These are phyloP conservation scores for Periphyllus acericola DNA, from an alignment of 2,888 invertebrate species.

Conservation along the genomic window DNA sequence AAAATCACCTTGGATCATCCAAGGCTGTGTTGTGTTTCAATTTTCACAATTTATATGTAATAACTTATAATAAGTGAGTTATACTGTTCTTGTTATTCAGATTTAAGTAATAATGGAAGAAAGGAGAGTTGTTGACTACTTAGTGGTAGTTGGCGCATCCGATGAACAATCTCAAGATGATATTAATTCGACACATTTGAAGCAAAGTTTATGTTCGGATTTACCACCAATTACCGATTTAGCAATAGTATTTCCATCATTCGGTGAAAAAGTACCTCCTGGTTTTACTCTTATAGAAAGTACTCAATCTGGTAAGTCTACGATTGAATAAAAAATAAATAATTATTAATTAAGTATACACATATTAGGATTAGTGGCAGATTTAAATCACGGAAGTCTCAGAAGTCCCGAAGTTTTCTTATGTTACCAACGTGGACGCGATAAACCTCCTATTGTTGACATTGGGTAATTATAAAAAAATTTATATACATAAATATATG, in stretches of 20 bases:
- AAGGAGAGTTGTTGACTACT: slow-evolving; percentile 93
- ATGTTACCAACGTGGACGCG: slow-evolving; percentile 90
- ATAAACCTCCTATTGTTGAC: slow-evolving; percentile 96
- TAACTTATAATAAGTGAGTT: not conserved
- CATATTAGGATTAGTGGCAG: slow-evolving; percentile 79
- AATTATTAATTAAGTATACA: not conserved
- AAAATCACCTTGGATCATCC: slow-evolving; percentile 55
- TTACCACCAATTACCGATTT: slow-evolving; percentile 97
- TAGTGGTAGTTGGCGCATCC: slow-evolving; percentile 95
- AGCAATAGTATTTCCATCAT: slow-evolving; percentile 86
- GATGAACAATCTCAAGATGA: slow-evolving; percentile 82
- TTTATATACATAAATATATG: not conserved
- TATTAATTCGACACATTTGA: slow-evolving; percentile 79
- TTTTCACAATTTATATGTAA: slow-evolving; percentile 20
- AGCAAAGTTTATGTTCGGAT: slow-evolving; percentile 74
- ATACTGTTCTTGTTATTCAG: slow-evolving; percentile 15
- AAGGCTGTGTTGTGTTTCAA: slow-evolving; percentile 44
- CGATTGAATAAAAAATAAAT: not conserved
- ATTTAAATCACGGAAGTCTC: slow-evolving; percentile 96
- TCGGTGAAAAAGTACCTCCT: slow-evolving; percentile 85
- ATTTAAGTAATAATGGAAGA: slow-evolving; percentile 77
- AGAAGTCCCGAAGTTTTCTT: slow-evolving; percentile 92
- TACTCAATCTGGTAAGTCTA: slow-evolving; percentile 78
- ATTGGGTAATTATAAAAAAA: slow-evolving; percentile 77
- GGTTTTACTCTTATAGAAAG: slow-evolving; percentile 79